Base-by-base conservation (phyloP, 2,797 vertebrate genomes). In the Etheostoma perlongum region DNA sequence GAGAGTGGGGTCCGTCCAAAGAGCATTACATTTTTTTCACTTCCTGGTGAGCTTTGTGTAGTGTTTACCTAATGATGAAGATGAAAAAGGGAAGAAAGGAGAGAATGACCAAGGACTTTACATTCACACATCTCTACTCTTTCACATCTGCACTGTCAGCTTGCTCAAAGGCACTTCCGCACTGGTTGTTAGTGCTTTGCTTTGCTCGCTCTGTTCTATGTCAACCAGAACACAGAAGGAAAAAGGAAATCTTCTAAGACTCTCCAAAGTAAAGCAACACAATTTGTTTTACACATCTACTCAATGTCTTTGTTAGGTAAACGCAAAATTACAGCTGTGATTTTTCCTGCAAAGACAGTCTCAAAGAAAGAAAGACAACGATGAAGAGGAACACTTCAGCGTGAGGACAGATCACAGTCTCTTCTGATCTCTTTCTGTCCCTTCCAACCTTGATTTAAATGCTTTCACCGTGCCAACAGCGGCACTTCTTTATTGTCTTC, bases 371-470 rank as follows among this genome's bases (percentile, higher is more conserved):
- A 55, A 33, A 27, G 23, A 19, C 4, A 19, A 33, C 46, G 23
- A 27, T 8, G 69, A 76, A 51, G 49, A 21, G 30, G n/a, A 65
- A 54, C 36, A 59, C 51, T 25, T 73, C 42, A 42, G 52, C 46
- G 46, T 25, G 52, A 78, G 49, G 33, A 21, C 44, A 52, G 66
- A 85, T 82, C 75, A 83, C 65, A 70, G 69, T 30, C 61, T 73
- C 59, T 5, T 85, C 48, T 84, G 74, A 79, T 83, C 79, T 49
- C 21, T 84, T 49, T 72, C 64, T 77, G 54, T 67, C 77, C 11
- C 58, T 48, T 13, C 60, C 61, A 61, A 68, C 52, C 78, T 44
- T 74, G 69, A 77, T 85, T 73, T 82, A 71, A 71, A 65, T 51
- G 55, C 72, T 63, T 19, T 19, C n/a, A 46, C 68, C 70, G 65